Evolutionary conservation across 2,113 vertebrate genomes (phyloP).

Genomic region (Catharus fuscescens): DNA sequence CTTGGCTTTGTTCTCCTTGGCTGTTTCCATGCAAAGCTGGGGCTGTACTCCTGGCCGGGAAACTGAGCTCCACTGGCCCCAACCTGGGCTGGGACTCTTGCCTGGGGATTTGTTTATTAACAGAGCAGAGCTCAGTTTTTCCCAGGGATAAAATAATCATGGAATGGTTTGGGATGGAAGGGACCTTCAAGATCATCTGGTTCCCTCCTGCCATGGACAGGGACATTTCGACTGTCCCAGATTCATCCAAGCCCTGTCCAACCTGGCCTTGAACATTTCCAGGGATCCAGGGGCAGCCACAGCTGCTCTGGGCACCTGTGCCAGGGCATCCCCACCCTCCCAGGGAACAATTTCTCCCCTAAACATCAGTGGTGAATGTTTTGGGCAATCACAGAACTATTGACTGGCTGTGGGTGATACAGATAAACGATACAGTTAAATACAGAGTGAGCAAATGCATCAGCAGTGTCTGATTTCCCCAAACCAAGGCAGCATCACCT

Average conservation of each 20-base stretch:
- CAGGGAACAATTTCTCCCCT: neutral
- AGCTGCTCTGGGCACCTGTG: neutral
- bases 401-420: neutral
- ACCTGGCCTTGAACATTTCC: neutral
- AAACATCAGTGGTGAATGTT: neutral
- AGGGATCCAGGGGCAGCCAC: neutral
- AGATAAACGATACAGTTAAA: neutral
- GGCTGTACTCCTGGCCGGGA: neutral
- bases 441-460: neutral
- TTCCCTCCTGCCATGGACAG: neutral
- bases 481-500: neutral
- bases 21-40: neutral
- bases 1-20: neutral
- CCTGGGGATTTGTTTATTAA: neutral
- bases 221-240: neutral
- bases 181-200: neutral
- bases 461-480: neutral
- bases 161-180: neutral
- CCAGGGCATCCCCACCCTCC: neutral
- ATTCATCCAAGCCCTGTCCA: fast-evolving
- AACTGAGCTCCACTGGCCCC: neutral
- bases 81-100: neutral
- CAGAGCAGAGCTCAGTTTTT: neutral
- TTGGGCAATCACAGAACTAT: neutral
- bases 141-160: neutral